A percentile compares a stretch with the other conserved stretches of the same genome.
Conservation (phyloP, 2,113 vertebrate species). For the Gnathonemus echidnorhynchus region DNA sequence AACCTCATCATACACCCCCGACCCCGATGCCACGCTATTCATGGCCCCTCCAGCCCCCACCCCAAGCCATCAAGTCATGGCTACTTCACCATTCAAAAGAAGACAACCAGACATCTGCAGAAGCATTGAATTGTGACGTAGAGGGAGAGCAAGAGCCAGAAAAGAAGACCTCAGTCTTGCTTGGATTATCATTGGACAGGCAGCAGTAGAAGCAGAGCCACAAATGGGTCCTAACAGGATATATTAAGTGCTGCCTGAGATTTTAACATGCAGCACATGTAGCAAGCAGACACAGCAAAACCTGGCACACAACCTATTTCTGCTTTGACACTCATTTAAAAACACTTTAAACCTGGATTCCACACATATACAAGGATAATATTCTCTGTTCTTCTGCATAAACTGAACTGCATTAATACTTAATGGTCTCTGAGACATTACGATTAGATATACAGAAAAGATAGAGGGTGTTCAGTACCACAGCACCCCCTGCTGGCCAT, state of each 20-base stretch:
- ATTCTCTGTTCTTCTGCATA: background rate
- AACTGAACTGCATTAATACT: background rate
- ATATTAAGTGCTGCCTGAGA: background rate
- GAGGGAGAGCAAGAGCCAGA: background rate
- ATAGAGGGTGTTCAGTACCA: background rate
- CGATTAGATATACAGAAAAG: background rate
- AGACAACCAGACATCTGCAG: background rate
- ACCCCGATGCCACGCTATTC: background rate
- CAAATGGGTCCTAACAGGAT: background rate
- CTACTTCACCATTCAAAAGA: background rate
- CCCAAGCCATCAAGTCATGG: background rate
- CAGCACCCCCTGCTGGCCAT: background rate
- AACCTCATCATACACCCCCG: background rate
- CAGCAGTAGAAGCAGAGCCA: background rate
- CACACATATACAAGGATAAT: background rate
- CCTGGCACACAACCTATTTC: background rate
- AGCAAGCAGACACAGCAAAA: background rate
- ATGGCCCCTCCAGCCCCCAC: background rate
- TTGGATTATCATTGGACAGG: background rate
- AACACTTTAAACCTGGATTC: background rate
- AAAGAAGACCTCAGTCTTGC: background rate
- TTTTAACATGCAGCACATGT: background rate
- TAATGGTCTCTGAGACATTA: background rate
- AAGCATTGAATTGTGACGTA: background rate
- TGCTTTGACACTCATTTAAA: constrained; percentile 1